phyloP scores from a whole-genome alignment of 2,113 vertebrate genomes.

The Oreotrochilus melanogaster region DNA sequence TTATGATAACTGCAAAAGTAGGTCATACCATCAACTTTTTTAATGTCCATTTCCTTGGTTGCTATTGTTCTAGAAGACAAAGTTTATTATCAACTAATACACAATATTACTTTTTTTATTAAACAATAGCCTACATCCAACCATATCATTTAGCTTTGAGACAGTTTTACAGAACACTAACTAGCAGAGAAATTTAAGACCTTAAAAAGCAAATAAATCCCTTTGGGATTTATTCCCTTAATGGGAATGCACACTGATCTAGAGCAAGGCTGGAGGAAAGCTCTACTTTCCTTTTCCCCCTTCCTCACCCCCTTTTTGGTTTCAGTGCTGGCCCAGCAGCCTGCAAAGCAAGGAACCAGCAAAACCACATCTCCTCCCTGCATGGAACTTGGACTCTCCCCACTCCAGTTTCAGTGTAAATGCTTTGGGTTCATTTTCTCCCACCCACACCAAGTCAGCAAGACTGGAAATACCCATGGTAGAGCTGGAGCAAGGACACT shows the following conservation, averaged over 20 bases:
- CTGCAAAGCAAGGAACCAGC: not conserved
- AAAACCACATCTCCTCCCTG: not conserved
- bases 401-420: not conserved
- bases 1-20: not conserved
- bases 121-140: not conserved
- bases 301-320: too few species aligned
- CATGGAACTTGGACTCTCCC: not conserved
- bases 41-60: not conserved
- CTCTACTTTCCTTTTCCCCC: fast-evolving
- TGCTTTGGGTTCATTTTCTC: not conserved
- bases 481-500: not conserved
- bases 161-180: not conserved
- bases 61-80: not conserved
- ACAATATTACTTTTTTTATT: not conserved
- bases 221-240: not conserved
- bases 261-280: not conserved
- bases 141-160: not conserved
- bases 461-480: not conserved
- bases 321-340: not conserved
- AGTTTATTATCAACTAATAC: not conserved
- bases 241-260: not conserved
- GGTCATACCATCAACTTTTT: not conserved
- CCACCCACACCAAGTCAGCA: not conserved
- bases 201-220: not conserved
- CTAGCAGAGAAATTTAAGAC: not conserved